phyloP scores from a whole-genome alignment of 2,888 invertebrate genomes.

The Trichopoda pennipes region DNA sequence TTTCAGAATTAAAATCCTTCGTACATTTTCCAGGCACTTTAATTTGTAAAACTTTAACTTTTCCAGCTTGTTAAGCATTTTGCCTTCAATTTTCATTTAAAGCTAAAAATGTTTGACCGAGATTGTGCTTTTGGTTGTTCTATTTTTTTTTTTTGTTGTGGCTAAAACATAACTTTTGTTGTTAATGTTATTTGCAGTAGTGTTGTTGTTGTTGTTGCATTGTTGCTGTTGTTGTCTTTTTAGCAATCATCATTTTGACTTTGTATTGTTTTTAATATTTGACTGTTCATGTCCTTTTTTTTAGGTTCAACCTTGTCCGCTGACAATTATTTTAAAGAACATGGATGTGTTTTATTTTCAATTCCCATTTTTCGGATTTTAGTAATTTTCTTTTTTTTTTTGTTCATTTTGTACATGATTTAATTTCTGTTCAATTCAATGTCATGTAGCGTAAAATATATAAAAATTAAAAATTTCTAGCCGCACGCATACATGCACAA shows the following conservation, averaged over 20 bases:
- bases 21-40: no score
- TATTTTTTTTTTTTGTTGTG: neutral
- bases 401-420: constrained; percentile 25
- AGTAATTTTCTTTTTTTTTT: constrained; percentile 19
- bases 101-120: constrained; percentile 11
- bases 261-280: constrained; percentile 40
- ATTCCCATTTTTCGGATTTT: constrained; percentile 2
- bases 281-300: constrained; percentile 40
- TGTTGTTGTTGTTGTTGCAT: constrained; percentile 17
- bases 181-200: neutral
- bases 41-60: neutral
- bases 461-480: constrained; percentile 17
- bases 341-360: constrained; percentile 28
- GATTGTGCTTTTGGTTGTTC: neutral
- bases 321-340: constrained; percentile 48
- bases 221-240: constrained; percentile 29
- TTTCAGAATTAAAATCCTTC: no score
- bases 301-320: constrained; percentile 56
- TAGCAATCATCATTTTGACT: constrained; percentile 34
- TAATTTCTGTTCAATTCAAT: constrained; percentile 52
- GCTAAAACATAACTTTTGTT: constrained; percentile 12
- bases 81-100: constrained; percentile 22
- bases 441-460: constrained; percentile 35
- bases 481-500: neutral
- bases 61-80: neutral